These are phyloP conservation scores for Athalia circularis DNA, from an alignment of 2,888 invertebrate genomes.

Conservation along the genomic window DNA sequence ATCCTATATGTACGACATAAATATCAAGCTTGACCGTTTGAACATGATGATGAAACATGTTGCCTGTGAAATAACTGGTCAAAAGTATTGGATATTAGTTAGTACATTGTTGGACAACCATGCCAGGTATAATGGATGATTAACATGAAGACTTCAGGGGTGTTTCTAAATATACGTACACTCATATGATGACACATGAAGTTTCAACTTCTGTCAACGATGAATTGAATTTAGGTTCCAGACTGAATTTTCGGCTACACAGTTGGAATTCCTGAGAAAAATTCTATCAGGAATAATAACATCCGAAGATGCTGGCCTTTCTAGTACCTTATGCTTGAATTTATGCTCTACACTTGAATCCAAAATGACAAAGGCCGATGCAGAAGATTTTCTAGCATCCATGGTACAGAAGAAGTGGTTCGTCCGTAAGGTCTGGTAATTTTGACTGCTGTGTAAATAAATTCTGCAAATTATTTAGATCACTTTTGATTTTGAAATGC, in stretches of 20 bases:
- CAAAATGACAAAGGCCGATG: slow-evolving; percentile 57
- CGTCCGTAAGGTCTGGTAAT: slow-evolving; percentile 56
- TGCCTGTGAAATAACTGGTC: slow-evolving; percentile 65
- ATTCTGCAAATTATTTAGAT: not conserved
- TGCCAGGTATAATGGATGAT: slow-evolving; percentile 54
- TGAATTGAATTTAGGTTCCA: slow-evolving; percentile 55
- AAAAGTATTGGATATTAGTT: slow-evolving; percentile 64
- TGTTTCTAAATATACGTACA: slow-evolving; percentile 1
- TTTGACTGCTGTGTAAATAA: slow-evolving; percentile 24
- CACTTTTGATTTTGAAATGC: not conserved
- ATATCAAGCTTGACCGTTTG: slow-evolving; percentile 59
- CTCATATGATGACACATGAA: slow-evolving; percentile 6
- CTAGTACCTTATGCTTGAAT: slow-evolving; percentile 64
- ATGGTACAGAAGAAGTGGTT: slow-evolving; percentile 62
- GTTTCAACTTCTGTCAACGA: slow-evolving; percentile 27
- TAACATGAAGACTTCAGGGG: not conserved
- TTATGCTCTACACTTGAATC: slow-evolving; percentile 55
- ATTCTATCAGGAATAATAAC: slow-evolving; percentile 64
- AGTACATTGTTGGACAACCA: slow-evolving; percentile 58
- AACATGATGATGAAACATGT: slow-evolving; percentile 62
- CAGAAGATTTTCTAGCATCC: slow-evolving; percentile 60
- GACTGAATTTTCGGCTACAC: slow-evolving; percentile 57
- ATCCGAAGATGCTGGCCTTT: slow-evolving; percentile 55
- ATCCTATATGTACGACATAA: slow-evolving; percentile 59
- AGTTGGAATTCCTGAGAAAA: slow-evolving; percentile 60